Evolutionary conservation across 2,113 vertebrate genomes (phyloP).

Genomic region (Takifugu bimaculatus): DNA sequence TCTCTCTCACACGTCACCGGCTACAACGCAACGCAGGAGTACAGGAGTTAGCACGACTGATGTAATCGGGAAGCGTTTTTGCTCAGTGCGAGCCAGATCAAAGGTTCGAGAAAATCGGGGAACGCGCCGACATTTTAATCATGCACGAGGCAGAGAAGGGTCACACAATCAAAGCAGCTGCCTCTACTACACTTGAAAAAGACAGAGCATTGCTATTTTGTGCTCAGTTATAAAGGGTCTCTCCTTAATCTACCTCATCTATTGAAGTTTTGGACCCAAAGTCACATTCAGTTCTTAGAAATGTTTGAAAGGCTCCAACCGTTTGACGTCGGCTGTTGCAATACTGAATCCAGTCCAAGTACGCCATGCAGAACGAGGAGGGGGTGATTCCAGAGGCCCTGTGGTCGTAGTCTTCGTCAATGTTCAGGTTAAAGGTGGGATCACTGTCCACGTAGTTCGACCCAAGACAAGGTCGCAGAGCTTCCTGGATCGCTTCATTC

Average conservation of each 20-base stretch:
- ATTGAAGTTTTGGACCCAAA: no score
- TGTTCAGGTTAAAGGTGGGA: slow-evolving; percentile 89
- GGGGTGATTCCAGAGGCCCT: slow-evolving; percentile 82
- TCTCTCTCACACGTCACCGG: slow-evolving; percentile 82
- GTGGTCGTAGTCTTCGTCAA: slow-evolving; percentile 90
- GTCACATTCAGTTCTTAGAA: not conserved
- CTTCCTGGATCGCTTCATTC: slow-evolving; percentile 80
- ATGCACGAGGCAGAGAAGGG: no score
- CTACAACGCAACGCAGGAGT: slow-evolving; percentile 58
- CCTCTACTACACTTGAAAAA: no score
- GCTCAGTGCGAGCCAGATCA: not conserved
- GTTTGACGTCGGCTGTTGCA: slow-evolving; percentile 82
- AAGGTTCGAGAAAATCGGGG: no score
- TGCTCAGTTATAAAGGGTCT: no score
- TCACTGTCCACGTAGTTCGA: slow-evolving; percentile 84
- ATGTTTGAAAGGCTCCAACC: slow-evolving; percentile 56
- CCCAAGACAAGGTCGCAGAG: slow-evolving; percentile 77
- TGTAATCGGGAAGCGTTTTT: not conserved
- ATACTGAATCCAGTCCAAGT: slow-evolving; percentile 91
- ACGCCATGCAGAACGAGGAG: slow-evolving; percentile 82
- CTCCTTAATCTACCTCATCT: no score
- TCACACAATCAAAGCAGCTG: no score
- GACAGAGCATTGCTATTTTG: no score
- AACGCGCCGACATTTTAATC: no score
- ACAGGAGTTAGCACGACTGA: not conserved